Percentiles rank a stretch among this genome's conserved stretches.
Evolutionary conservation across 1,140 invertebrate species (phyloP).

Genomic region (Ceratina calcarata): DNA sequence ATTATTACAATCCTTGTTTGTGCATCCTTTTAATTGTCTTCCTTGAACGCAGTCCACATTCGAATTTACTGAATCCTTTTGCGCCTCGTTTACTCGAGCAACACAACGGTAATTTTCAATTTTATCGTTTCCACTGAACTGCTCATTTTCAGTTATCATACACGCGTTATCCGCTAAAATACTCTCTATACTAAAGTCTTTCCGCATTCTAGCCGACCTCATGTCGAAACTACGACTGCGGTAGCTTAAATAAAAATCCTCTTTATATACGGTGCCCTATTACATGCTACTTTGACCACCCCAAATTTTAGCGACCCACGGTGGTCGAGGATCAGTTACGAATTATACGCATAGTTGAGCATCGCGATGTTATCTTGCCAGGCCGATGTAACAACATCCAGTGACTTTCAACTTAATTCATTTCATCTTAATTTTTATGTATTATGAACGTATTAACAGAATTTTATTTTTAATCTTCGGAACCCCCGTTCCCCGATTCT

Average conservation of each 20-base stretch:
- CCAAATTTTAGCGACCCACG: constrained; percentile 26
- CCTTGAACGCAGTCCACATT: background rate
- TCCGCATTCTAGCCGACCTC: constrained; percentile 9
- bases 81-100: background rate
- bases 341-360: constrained; percentile 79
- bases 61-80: background rate
- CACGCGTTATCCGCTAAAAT: constrained; percentile 48
- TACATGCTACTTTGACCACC: constrained; percentile 23
- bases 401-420: constrained; percentile 32
- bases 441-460: background rate
- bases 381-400: constrained; percentile 32
- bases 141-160: background rate
- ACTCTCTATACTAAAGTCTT: constrained; percentile 72
- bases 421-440: background rate
- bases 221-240: constrained; percentile 30
- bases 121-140: background rate
- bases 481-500: background rate
- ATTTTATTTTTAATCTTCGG: background rate
- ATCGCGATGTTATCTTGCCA: constrained; percentile 74
- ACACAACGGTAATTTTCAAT: too few relatives aligned
- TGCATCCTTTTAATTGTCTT: background rate
- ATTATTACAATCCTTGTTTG: background rate
- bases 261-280: constrained; percentile 30
- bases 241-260: constrained; percentile 29
- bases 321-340: constrained; percentile 55